phyloP scores from a whole-genome alignment of 2,888 invertebrate genomes.

The Auanema sp. region DNA sequence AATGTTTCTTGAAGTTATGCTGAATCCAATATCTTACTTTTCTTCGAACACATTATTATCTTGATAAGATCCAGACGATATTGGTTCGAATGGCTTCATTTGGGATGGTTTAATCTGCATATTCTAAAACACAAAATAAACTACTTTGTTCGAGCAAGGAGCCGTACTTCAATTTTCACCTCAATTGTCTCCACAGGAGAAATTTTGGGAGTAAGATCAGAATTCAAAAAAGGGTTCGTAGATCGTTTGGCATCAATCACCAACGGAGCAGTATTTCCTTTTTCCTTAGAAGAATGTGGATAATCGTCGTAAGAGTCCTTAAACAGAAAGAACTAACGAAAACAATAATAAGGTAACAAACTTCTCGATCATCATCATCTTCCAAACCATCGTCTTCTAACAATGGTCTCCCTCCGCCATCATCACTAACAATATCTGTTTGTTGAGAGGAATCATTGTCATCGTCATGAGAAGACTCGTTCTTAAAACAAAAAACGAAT shows the following conservation, averaged over 20 bases:
- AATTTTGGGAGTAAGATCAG: constrained; percentile 19
- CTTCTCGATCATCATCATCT: constrained; percentile 39
- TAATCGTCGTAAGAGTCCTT: not conserved
- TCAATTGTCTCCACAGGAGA: constrained; percentile 14
- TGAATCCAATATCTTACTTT: no score
- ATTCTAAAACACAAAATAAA: no score
- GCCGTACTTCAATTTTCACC: no score
- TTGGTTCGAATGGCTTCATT: not conserved
- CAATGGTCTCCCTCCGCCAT: constrained; percentile 43
- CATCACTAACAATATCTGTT: constrained; percentile 33
- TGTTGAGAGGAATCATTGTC: constrained; percentile 36
- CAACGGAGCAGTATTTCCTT: not conserved
- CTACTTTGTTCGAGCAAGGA: no score
- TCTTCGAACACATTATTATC: no score
- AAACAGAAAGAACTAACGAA: not conserved
- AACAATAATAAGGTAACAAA: not conserved
- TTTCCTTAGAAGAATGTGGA: not conserved
- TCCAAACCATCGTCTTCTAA: constrained; percentile 49
- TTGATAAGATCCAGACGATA: not conserved
- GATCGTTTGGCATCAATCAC: not conserved
- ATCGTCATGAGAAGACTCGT: constrained; percentile 38
- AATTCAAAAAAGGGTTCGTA: constrained; percentile 21
- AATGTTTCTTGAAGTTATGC: no score
- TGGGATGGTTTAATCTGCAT: not conserved
- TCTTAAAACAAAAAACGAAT: constrained; percentile 16